Base-by-base conservation (phyloP, 2,888 invertebrate species). In the Caenorhabditis sp. region DNA sequence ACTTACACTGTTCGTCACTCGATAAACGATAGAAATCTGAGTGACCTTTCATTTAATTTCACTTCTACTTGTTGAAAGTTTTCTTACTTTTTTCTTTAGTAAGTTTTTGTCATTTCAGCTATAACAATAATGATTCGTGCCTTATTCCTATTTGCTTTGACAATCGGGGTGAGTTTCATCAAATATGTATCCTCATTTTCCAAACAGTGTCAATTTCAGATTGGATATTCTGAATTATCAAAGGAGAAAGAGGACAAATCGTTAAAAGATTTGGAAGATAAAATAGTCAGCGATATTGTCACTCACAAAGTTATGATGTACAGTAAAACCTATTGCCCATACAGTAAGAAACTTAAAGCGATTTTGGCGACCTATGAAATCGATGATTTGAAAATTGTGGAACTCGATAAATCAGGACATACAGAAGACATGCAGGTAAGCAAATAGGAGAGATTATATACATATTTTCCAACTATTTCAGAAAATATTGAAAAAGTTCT, bases 261-360 rank as follows among this genome's bases (percentile, higher is more conserved):
- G 36, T 14, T 72, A 12, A 72, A 72, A 52, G 72, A 72, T 67
- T 54, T 74, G 43, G 69, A 69, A 50, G 74, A 69, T 43, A 69
- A 74, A 36, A 69, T 74, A 63, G 63, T 70, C 17, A 70, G 66
- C 58, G 74, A 74, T 26, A 70, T 74, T 50, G 66, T 70, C 43
- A 67, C 69, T 14, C 69, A 74, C 12, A 73, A 73, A 59, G 73
- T 73, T 10, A 83, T 81, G 76, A 66, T 84, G 14, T 84, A 80
- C 76, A 81, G 80, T 52, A 84, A 84, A 66, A 83, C 84, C 20
- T 84, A 83, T 63, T 84, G 84, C 54, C 83, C 83, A 31, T 84
- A 73, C 70, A 80, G 80, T 61, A 77, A 76, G 31, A 20, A 72
- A n/a, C 58, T 84, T 61, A 84, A 83, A 68, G 31, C 43, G 10